Evolutionary conservation across 2,797 vertebrate genomes (phyloP).

Genomic region (Agapornis canus): DNA sequence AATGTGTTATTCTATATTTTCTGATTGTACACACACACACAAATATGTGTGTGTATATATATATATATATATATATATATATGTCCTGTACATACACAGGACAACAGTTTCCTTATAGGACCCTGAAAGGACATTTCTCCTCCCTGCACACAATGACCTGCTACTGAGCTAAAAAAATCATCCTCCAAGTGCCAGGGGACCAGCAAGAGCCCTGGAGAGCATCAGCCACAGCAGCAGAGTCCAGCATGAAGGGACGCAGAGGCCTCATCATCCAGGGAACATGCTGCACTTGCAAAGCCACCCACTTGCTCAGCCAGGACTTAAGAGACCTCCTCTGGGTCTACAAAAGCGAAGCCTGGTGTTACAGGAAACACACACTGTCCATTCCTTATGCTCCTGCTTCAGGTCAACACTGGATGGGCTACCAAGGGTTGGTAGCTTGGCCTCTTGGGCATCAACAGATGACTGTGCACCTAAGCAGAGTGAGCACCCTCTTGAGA

Average conservation of each 20-base stretch:
- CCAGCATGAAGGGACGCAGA: background rate
- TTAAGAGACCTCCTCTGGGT: background rate
- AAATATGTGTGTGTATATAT: no score
- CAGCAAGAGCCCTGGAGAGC: background rate
- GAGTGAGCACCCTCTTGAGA: background rate
- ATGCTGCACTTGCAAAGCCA: background rate
- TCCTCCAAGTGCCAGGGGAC: background rate
- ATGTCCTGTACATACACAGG: background rate
- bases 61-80: no score
- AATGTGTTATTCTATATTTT: background rate
- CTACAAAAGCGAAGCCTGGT: background rate
- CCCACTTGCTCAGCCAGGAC: background rate
- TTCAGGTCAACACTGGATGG: background rate
- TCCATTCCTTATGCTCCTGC: background rate
- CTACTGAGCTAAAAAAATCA: background rate
- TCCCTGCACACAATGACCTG: background rate
- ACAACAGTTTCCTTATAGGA: background rate
- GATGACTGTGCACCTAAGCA: background rate
- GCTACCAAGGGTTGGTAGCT: background rate
- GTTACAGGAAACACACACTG: background rate
- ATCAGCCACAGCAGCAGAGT: background rate
- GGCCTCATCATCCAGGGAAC: background rate
- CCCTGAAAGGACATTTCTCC: background rate
- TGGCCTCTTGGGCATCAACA: background rate
- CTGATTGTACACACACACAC: background rate